These are phyloP conservation scores for Lapara coniferarum DNA, from an alignment of 2,888 invertebrate species.

Conservation along the genomic window DNA sequence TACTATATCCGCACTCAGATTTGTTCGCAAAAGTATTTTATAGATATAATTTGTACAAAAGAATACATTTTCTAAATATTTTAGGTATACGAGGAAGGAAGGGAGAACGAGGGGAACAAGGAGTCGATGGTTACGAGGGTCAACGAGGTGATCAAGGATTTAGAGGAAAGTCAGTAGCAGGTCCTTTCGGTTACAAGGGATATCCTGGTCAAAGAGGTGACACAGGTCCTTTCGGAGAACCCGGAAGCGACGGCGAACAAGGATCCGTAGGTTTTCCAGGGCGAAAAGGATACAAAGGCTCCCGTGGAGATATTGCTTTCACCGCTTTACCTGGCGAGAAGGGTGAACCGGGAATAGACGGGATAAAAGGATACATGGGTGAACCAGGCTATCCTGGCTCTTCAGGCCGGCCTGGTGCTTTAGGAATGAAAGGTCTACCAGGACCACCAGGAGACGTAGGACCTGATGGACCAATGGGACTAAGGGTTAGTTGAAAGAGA, in stretches of 20 bases:
- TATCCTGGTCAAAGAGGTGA: conserved; percentile 86
- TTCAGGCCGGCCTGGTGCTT: conserved; percentile 76
- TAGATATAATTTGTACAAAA: neutral
- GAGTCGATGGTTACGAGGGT: conserved; percentile 65
- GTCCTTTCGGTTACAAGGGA: conserved; percentile 85
- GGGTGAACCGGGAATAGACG: conserved; percentile 66
- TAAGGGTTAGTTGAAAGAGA: conserved; percentile 65
- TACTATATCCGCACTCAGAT: neutral
- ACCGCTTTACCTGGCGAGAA: conserved; percentile 71
- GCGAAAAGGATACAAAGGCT: conserved; percentile 80
- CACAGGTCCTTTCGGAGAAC: conserved; percentile 84
- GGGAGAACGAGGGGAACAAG: conserved; percentile 65
- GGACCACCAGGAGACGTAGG: conserved; percentile 84
- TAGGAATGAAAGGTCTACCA: conserved; percentile 68
- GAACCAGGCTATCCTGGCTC: conserved; percentile 83
- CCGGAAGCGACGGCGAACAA: conserved; percentile 72
- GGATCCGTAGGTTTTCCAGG: conserved; percentile 87
- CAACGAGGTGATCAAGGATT: conserved; percentile 64
- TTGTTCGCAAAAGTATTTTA: neutral
- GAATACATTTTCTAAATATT: conserved; percentile 8
- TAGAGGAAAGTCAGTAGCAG: conserved; percentile 64
- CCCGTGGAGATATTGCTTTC: conserved; percentile 75
- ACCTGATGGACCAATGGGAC: conserved; percentile 82
- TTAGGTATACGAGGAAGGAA: conserved; percentile 53
- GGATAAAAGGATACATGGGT: conserved; percentile 82